These are phyloP conservation scores for Leptarthrus brevirostris DNA, from an alignment of 2,888 invertebrate genomes.

Conservation along the genomic window DNA sequence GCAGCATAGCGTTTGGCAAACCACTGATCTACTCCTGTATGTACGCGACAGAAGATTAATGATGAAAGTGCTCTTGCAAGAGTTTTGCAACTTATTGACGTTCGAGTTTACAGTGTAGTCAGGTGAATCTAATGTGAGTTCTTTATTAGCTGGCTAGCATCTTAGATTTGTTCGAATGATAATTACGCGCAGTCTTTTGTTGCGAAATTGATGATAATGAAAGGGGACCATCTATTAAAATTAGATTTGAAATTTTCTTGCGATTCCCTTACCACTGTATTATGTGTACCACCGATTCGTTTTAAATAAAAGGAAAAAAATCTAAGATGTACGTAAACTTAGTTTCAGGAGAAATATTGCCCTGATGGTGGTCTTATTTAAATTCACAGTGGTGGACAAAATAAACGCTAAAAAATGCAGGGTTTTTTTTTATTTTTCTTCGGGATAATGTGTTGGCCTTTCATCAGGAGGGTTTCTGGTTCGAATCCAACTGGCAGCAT, in stretches of 20 bases:
- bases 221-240: conserved; percentile 25
- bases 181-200: conserved; percentile 22
- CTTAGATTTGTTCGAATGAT: conserved; percentile 25
- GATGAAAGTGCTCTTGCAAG: conserved; percentile 37
- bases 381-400: too few species aligned
- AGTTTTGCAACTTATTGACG: conserved; percentile 43
- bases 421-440: too few species aligned
- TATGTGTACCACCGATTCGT: too few species aligned
- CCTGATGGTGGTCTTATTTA: too few species aligned
- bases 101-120: neutral
- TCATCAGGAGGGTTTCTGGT: too few species aligned
- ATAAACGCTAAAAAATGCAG: too few species aligned
- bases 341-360: too few species aligned
- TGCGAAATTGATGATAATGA: conserved; percentile 28
- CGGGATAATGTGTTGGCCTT: too few species aligned
- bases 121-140: conserved; percentile 36
- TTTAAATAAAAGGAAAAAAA: too few species aligned
- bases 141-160: conserved; percentile 39
- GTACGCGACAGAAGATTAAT: conserved; percentile 33
- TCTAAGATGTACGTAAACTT: too few species aligned
- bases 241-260: neutral
- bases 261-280: too few species aligned
- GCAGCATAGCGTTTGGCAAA: neutral
- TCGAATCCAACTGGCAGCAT: too few species aligned
- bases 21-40: conserved; percentile 15